These are phyloP conservation scores for Agonopterix arenella DNA, from an alignment of 2,888 invertebrate genomes.

Conservation along the genomic window DNA sequence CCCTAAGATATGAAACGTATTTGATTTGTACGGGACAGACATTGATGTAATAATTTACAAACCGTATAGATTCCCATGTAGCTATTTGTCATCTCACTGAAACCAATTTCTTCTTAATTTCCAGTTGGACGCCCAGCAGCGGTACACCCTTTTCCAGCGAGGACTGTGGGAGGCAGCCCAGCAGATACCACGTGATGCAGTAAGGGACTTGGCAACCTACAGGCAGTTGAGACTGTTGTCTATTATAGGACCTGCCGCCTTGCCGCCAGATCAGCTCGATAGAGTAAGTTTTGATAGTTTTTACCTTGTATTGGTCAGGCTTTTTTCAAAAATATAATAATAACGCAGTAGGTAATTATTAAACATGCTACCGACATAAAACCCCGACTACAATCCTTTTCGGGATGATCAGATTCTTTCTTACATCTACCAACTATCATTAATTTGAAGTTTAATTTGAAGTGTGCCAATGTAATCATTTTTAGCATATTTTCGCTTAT, in stretches of 20 bases:
- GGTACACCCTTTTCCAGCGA: constrained; percentile 89
- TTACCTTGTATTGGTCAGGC: too few relatives aligned
- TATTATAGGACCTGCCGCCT: constrained; percentile 88
- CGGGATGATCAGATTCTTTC: too few relatives aligned
- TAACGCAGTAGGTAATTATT: too few relatives aligned
- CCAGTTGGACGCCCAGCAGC: constrained; percentile 87
- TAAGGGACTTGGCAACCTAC: constrained; percentile 82
- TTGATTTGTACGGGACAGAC: not conserved
- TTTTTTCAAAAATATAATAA: too few relatives aligned
- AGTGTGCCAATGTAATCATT: too few relatives aligned
- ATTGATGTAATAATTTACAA: not conserved
- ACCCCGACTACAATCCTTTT: too few relatives aligned
- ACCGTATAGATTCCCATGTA: not conserved
- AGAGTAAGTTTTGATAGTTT: constrained; percentile 74
- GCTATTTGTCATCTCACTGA: too few relatives aligned
- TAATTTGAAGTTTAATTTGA: too few relatives aligned
- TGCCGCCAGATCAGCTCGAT: constrained; percentile 89
- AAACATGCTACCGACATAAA: too few relatives aligned
- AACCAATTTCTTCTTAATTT: constrained; percentile 27
- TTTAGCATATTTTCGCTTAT: too few relatives aligned
- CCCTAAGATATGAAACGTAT: too few relatives aligned
- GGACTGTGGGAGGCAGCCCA: constrained; percentile 86
- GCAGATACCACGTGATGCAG: constrained; percentile 79
- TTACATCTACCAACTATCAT: too few relatives aligned
- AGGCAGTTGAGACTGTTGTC: constrained; percentile 86